phyloP scores from a whole-genome alignment of 2,113 vertebrate species.

The Coptodon bakossiorum region DNA sequence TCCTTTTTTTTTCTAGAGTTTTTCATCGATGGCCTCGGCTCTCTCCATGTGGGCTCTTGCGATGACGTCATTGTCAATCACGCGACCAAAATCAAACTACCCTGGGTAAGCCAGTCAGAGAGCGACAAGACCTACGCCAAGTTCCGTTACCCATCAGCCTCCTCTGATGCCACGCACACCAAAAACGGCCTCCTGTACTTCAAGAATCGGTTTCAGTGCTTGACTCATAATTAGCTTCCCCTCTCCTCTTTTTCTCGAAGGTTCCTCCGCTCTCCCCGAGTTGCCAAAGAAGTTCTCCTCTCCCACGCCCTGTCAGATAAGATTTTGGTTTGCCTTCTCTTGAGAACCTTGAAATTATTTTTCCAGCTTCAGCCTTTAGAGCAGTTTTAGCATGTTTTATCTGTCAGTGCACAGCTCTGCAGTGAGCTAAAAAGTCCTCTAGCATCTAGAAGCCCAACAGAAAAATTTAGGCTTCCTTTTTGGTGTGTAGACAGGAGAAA shows the following conservation, averaged over 20 bases:
- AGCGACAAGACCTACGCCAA: conserved; percentile 77
- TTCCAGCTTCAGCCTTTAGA: background rate
- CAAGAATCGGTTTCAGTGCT: conserved; percentile 90
- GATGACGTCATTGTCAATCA: conserved; percentile 86
- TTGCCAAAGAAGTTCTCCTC: conserved; percentile 59
- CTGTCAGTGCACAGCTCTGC: background rate
- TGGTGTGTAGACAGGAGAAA: background rate
- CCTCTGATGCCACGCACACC: conserved; percentile 70
- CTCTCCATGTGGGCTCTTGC: conserved; percentile 88
- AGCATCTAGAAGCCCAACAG: background rate
- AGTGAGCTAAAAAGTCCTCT: background rate
- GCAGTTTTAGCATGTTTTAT: background rate
- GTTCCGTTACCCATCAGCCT: conserved; percentile 81
- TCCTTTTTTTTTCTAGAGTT: conserved; percentile 74
- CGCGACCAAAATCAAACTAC: conserved; percentile 86
- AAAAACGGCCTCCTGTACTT: conserved; percentile 83
- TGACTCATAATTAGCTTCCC: conserved; percentile 76
- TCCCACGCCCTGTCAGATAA: background rate
- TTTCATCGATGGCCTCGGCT: conserved; percentile 88
- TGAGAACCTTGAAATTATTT: background rate
- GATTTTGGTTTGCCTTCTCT: conserved; percentile 4
- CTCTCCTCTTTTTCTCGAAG: background rate
- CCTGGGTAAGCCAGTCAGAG: conserved; percentile 76
- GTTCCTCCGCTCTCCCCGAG: conserved; percentile 34
- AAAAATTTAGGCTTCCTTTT: background rate